A percentile compares a stretch with the other conserved stretches of the same genome.
phyloP scores from a whole-genome alignment of 2,888 invertebrate genomes.

The Monochamus alternatus region DNA sequence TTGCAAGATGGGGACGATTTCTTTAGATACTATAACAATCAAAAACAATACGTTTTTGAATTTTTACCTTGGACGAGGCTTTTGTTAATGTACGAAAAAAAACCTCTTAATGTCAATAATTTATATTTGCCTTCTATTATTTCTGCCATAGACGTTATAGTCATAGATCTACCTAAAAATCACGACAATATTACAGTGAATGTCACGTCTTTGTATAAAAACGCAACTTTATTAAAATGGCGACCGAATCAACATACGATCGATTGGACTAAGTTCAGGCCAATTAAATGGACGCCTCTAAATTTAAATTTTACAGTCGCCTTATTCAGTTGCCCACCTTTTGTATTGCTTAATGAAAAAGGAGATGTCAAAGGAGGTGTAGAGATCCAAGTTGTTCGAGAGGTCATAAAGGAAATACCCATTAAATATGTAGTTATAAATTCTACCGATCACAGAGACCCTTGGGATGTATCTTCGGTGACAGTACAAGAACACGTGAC shows the following conservation, averaged over 20 bases:
- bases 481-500: constrained; percentile 44
- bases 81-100: constrained; percentile 1
- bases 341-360: constrained; percentile 42
- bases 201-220: constrained; percentile 12
- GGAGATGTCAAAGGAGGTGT: constrained; percentile 43
- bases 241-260: background rate
- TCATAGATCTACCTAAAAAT: background rate
- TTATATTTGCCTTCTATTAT: background rate
- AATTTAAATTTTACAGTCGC: constrained; percentile 31
- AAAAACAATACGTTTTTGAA: background rate
- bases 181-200: background rate
- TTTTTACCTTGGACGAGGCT: background rate
- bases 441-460: constrained; percentile 36
- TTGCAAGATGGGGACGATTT: background rate
- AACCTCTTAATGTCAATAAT: background rate
- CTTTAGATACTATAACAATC: background rate
- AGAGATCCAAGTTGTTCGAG: constrained; percentile 53
- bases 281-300: constrained; percentile 8
- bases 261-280: constrained; percentile 23
- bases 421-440: constrained; percentile 42
- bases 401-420: constrained; percentile 51
- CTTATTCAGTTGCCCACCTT: constrained; percentile 54
- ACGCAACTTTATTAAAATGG: constrained; percentile 5
- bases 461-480: constrained; percentile 42
- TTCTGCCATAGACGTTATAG: background rate